Evolutionary conservation across 1,140 invertebrate genomes (phyloP).

Genomic region (Drosophila rufa): DNA sequence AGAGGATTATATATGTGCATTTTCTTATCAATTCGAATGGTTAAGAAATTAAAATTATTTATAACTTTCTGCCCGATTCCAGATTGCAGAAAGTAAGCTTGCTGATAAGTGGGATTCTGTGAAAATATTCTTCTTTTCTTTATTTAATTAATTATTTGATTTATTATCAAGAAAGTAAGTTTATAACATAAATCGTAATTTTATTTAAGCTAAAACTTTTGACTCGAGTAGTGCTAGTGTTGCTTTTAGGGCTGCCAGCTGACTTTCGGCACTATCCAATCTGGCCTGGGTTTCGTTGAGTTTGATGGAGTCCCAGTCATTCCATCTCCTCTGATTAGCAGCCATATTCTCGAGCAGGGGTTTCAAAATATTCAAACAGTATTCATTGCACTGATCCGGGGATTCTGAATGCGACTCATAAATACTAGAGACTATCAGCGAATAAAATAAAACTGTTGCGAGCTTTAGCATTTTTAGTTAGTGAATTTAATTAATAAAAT

Average conservation of each 20-base stretch:
- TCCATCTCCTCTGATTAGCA: neutral
- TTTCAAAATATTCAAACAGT: neutral
- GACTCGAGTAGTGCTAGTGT: neutral
- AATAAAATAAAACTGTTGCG: neutral
- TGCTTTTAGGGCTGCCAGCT: neutral
- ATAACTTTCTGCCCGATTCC: neutral
- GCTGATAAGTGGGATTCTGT: neutral
- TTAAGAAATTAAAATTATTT: neutral
- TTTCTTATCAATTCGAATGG: neutral
- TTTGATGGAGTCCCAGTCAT: neutral
- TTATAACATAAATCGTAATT: too few relatives aligned
- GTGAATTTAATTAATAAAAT: neutral
- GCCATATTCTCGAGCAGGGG: neutral
- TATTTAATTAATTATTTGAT: too few relatives aligned
- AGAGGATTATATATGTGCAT: conserved; percentile 2
- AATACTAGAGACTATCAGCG: neutral
- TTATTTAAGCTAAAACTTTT: neutral
- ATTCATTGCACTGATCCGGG: neutral
- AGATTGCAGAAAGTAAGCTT: neutral
- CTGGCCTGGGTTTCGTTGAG: neutral
- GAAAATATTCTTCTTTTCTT: too few relatives aligned
- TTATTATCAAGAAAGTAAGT: too few relatives aligned
- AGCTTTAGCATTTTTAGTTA: neutral
- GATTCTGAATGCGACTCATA: neutral
- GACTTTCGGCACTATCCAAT: neutral